Evolutionary conservation across 2,113 vertebrate genomes (phyloP).

Genomic region (Halichoeres trimaculatus): DNA sequence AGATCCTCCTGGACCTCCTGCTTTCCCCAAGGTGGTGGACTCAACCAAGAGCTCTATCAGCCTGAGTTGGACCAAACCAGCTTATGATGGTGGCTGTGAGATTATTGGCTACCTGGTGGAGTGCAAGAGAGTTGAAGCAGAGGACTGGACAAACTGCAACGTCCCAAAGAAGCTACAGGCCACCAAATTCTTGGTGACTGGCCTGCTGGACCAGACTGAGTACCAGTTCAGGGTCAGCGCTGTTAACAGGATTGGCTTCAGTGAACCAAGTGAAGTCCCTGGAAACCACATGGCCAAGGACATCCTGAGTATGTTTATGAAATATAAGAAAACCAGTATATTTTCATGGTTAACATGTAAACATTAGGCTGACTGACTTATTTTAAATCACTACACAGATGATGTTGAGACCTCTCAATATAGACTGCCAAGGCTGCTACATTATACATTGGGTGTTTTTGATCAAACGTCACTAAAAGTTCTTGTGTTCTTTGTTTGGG

Average conservation of each 20-base stretch:
- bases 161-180: constrained; percentile 93
- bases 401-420: no score
- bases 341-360: not conserved
- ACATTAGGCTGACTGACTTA: no score
- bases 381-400: no score
- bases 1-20: constrained; percentile 98
- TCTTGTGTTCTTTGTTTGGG: no score
- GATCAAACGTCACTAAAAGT: no score
- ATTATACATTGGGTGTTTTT: not conserved
- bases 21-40: constrained; percentile 95
- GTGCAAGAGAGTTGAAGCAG: constrained; percentile 88
- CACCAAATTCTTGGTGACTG: constrained; percentile 90
- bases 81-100: constrained; percentile 96
- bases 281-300: constrained; percentile 93
- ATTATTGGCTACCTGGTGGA: constrained; percentile 97
- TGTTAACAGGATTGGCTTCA: constrained; percentile 96
- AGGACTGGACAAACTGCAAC: constrained; percentile 95
- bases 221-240: constrained; percentile 96
- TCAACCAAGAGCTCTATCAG: constrained; percentile 92
- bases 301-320: constrained; percentile 90
- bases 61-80: constrained; percentile 96
- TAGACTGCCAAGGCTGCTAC: not conserved
- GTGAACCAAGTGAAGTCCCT: constrained; percentile 96
- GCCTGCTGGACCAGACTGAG: constrained; percentile 89
- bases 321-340: not conserved